Conservation (phyloP, 2,888 invertebrate species). For the Pyrgus malvae region DNA sequence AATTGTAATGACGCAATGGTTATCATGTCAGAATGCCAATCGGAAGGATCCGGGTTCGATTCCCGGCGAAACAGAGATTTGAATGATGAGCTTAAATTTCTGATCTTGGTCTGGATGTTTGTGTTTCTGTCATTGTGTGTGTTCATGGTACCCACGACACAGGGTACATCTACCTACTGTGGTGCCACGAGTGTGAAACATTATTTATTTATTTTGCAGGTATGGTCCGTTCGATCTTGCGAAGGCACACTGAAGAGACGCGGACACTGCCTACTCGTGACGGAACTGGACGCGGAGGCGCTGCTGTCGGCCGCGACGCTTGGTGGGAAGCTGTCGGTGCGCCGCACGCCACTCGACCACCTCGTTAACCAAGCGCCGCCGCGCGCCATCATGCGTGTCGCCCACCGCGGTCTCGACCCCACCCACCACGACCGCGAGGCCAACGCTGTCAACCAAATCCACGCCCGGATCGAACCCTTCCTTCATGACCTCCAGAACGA, state of each 20-base stretch:
- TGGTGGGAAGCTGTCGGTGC: slow-evolving; percentile 59
- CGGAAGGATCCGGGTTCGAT: no score
- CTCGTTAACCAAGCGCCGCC: slow-evolving; percentile 54
- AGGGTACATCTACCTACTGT: no score
- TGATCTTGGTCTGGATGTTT: no score
- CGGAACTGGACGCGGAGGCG: slow-evolving; percentile 58
- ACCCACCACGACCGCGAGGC: slow-evolving; percentile 15
- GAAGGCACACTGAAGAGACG: slow-evolving; percentile 72
- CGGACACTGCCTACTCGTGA: slow-evolving; percentile 60
- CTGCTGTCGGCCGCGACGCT: slow-evolving; percentile 53
- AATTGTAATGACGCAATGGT: no score
- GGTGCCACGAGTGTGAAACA: not conserved
- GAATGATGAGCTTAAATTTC: no score
- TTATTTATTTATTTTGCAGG: slow-evolving; percentile 51
- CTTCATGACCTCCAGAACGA: slow-evolving; percentile 63
- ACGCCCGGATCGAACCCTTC: slow-evolving; percentile 54
- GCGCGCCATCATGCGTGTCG: slow-evolving; percentile 68
- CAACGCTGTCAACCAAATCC: slow-evolving; percentile 32
- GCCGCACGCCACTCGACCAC: slow-evolving; percentile 59
- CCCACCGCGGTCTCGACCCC: slow-evolving; percentile 50
- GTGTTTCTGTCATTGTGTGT: no score
- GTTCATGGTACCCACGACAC: no score
- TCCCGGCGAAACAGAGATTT: no score
- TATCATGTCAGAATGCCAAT: not conserved
- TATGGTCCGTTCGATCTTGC: slow-evolving; percentile 71